phyloP scores from a whole-genome alignment of 2,113 vertebrate species.

The Gallinago undulata region DNA sequence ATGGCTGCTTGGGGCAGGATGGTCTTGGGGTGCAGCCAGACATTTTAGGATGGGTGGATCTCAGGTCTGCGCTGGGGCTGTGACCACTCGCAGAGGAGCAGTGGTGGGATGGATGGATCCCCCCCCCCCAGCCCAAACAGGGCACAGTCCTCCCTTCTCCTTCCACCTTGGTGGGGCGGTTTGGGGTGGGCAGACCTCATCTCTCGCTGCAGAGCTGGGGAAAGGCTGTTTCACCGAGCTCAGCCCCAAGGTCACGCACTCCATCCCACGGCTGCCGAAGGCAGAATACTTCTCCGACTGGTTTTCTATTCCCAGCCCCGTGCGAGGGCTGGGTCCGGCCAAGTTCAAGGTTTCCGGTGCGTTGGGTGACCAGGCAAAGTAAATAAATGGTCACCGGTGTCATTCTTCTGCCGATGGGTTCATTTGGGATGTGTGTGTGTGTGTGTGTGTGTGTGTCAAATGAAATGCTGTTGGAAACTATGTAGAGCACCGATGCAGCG shows the following conservation, averaged over 20 bases:
- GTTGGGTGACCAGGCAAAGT: background rate
- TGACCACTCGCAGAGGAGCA: background rate
- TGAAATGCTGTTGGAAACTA: background rate
- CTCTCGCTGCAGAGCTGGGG: background rate
- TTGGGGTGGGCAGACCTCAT: background rate
- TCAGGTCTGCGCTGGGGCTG: accelerated
- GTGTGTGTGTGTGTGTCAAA: background rate
- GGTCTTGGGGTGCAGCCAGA: background rate
- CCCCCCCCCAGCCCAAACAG: background rate
- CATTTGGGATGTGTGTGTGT: background rate
- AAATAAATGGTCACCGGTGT: background rate
- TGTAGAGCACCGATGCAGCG: background rate
- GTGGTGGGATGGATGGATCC: background rate
- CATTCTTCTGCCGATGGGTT: background rate
- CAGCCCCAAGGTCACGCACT: slow-evolving; percentile 16
- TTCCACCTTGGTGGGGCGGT: accelerated
- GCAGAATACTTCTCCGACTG: slow-evolving; percentile 26
- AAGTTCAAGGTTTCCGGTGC: background rate
- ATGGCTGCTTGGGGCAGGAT: background rate
- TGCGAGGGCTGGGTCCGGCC: background rate
- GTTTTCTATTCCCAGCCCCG: background rate
- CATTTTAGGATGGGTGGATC: background rate
- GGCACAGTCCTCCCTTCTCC: background rate
- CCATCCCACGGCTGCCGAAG: background rate
- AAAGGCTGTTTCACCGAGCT: background rate